Evolutionary conservation across 2,113 vertebrate genomes (phyloP).

Genomic region (Hemibagrus wyckioides): DNA sequence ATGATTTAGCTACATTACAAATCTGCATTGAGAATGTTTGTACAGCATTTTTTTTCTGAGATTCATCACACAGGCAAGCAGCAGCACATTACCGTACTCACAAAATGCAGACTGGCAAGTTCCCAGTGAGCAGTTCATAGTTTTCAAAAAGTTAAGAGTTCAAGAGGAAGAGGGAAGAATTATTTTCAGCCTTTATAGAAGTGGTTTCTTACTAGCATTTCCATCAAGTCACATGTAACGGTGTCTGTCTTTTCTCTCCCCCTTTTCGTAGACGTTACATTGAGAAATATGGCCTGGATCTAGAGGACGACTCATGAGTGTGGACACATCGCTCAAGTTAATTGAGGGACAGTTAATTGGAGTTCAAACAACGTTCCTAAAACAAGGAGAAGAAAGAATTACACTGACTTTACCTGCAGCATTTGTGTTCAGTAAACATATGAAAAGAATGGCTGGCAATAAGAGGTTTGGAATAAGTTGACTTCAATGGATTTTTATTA

Average conservation of each 20-base stretch:
- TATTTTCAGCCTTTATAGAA: not conserved
- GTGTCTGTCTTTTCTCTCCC: conserved; percentile 6
- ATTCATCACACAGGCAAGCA: not conserved
- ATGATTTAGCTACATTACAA: not conserved
- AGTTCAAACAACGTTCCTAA: conserved; percentile 29
- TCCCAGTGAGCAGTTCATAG: not conserved
- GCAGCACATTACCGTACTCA: conserved; percentile 10
- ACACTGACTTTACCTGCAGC: conserved; percentile 62
- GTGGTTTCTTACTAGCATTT: not conserved
- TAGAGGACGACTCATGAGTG: conserved; percentile 67
- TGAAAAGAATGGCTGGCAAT: conserved; percentile 23
- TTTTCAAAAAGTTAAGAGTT: not conserved
- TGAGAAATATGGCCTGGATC: conserved; percentile 74
- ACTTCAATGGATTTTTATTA: conserved; percentile 57
- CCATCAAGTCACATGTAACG: not conserved
- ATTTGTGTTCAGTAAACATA: conserved; percentile 56
- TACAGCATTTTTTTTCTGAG: not conserved
- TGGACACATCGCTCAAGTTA: conserved; percentile 48
- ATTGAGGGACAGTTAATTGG: not conserved
- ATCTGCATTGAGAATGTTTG: not conserved
- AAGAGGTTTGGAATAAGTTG: conserved; percentile 30
- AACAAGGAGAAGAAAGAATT: conserved; percentile 51
- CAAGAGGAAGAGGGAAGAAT: not conserved
- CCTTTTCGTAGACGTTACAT: conserved; percentile 70
- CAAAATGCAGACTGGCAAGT: not conserved